Evolutionary conservation across 2,113 vertebrate genomes (phyloP).

Genomic region (Aphyosemion australe): DNA sequence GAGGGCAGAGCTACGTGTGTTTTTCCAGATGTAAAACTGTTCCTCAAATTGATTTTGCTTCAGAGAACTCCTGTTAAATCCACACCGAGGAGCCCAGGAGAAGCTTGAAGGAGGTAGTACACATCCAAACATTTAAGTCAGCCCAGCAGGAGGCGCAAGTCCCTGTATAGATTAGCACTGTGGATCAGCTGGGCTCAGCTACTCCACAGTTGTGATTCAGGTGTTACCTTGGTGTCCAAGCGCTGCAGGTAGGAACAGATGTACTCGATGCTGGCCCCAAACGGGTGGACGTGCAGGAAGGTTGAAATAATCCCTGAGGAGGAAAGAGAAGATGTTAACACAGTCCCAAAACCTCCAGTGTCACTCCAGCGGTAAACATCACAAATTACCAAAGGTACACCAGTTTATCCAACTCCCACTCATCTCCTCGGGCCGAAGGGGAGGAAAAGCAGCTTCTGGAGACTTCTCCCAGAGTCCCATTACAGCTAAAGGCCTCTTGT

Average conservation of each 20-base stretch:
- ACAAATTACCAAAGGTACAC: conserved; percentile 12
- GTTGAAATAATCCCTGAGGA: conserved; percentile 92
- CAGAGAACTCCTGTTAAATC: background rate
- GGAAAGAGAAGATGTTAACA: conserved; percentile 24
- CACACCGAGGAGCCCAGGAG: conserved; percentile 6
- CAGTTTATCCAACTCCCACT: conserved; percentile 6
- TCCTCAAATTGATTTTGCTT: background rate
- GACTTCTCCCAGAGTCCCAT: conserved; percentile 49
- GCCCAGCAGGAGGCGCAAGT: conserved; percentile 29
- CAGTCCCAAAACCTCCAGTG: conserved; percentile 3
- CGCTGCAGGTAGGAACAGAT: conserved; percentile 97
- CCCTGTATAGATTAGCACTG: background rate
- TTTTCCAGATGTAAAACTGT: conserved; percentile 20
- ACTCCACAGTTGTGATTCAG: conserved; percentile 3
- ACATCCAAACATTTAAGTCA: conserved; percentile 35
- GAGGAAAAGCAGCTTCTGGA: conserved; percentile 30
- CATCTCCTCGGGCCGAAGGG: conserved; percentile 9
- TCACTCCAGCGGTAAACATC: conserved; percentile 19
- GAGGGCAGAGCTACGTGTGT: background rate
- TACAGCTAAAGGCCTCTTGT: conserved; percentile 61
- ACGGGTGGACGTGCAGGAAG: conserved; percentile 94
- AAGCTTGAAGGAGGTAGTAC: conserved; percentile 16
- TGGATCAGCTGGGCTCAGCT: conserved; percentile 3
- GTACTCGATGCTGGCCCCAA: conserved; percentile 96
- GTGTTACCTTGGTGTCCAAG: conserved; percentile 90